Evolutionary conservation across 2,113 vertebrate species (phyloP), one percentile per base, ranked within the genome.

Genomic region (human): DNA sequence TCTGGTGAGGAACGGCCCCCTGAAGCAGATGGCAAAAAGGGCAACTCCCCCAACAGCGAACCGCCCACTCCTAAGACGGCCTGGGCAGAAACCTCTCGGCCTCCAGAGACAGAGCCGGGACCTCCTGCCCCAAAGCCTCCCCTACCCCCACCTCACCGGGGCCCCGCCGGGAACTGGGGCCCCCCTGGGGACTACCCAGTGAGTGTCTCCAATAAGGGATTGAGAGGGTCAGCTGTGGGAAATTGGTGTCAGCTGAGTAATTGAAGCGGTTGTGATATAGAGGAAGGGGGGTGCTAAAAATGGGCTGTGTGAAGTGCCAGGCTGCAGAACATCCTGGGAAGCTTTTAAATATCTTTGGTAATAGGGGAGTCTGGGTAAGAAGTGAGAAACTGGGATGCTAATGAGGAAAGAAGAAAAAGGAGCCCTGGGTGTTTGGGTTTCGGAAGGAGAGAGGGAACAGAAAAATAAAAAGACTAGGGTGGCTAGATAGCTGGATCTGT

Each of bases 181-280:
- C 87, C 97, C 97, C 95, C 97, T 98, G 97, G 98, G 97, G 98
- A 98, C 82, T 99, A 99, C 97, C 99, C 99, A 99, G 99, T 99
- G 98, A 96, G 93, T 97, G 25, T 96, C 73, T 80, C 45, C 27
- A 96, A 45, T 48, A 80, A 92, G 78, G 45, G 88, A 5, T 59
- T 32, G 73, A 66, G 59, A 43, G 88, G 81, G 81, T 81, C 76
- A 50, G 8, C 64, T 88, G 66, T 93, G 93, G 93, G 87, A 93
- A 40, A 79, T 76, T 76, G 64, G 38, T 64, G 13, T 64, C 61
- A n/a, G 27, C 81, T 89, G 45, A 76, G 4, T 89, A 66, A 25
- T 50, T 76, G 59, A 76, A 93, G 48, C 64, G 64, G n/a, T 66
- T 48, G 17, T 76, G 30, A 20, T 30, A 12, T 25, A 18, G 61